Evolutionary conservation across 2,113 vertebrate species (phyloP).

Genomic region (Mesembrinibis cayennensis): DNA sequence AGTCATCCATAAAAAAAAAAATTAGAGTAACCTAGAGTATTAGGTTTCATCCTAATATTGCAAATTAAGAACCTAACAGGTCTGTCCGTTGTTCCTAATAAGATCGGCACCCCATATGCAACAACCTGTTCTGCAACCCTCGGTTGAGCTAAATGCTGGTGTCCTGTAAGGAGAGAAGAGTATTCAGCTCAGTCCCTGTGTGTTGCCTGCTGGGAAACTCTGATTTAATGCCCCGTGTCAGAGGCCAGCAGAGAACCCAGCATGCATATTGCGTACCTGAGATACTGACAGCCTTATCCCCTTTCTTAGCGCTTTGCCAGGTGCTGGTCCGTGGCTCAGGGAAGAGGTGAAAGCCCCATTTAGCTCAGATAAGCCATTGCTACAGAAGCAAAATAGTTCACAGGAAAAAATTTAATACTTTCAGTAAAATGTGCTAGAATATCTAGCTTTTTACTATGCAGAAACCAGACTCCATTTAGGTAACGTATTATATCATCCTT

Average conservation of each 20-base stretch:
- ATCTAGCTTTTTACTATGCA: background rate
- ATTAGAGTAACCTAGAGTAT: too few species aligned
- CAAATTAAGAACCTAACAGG: background rate
- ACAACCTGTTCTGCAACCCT: background rate
- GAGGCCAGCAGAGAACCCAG: background rate
- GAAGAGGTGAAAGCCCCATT: background rate
- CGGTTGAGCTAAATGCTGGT: background rate
- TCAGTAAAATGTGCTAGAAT: background rate
- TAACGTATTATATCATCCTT: background rate
- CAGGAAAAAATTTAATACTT: background rate
- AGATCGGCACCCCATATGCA: background rate
- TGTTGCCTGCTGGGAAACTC: background rate
- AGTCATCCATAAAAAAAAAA: background rate
- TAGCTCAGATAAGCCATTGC: background rate
- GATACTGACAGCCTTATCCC: background rate
- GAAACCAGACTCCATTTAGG: background rate
- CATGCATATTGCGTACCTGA: background rate
- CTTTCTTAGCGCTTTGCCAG: background rate
- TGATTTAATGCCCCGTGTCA: background rate
- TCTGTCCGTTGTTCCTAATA: background rate
- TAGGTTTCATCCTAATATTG: background rate
- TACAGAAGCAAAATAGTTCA: background rate
- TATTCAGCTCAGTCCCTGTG: background rate
- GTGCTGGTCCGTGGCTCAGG: background rate
- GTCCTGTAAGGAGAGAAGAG: background rate